phyloP scores from a whole-genome alignment of 2,888 invertebrate genomes.

The Sphinx pinastri region DNA sequence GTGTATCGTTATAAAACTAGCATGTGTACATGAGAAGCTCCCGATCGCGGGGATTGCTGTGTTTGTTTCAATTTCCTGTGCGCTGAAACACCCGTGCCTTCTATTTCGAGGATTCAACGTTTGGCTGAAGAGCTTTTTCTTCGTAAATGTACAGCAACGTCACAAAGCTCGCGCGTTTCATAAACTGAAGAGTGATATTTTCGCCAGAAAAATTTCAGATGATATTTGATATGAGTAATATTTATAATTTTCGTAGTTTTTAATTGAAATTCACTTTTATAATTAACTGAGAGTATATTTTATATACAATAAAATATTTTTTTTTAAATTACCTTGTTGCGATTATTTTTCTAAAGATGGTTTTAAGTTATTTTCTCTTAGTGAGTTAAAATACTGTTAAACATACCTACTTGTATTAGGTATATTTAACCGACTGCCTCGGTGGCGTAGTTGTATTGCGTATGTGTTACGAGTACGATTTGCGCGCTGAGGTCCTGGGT shows the following conservation, averaged over 20 bases:
- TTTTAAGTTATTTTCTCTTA: no score
- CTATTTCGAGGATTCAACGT: constrained; percentile 52
- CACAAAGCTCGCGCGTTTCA: not conserved
- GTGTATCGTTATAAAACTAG: not conserved
- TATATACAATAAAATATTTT: no score
- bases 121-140: constrained; percentile 24
- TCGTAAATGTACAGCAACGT: constrained; percentile 13
- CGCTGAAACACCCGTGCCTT: constrained; percentile 56
- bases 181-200: not conserved
- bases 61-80: constrained; percentile 79
- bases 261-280: not conserved
- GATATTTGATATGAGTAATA: not conserved
- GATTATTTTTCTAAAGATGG: no score
- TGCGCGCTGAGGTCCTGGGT: no score
- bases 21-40: constrained; percentile 50
- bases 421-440: no score
- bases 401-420: no score
- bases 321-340: no score
- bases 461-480: no score
- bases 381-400: no score
- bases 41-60: constrained; percentile 67
- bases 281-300: no score
- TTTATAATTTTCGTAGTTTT: not conserved
- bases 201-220: no score
- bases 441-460: no score